These are phyloP conservation scores for Bathynomus jamesi DNA, from an alignment of 1,140 invertebrate genomes.

Conservation along the genomic window DNA sequence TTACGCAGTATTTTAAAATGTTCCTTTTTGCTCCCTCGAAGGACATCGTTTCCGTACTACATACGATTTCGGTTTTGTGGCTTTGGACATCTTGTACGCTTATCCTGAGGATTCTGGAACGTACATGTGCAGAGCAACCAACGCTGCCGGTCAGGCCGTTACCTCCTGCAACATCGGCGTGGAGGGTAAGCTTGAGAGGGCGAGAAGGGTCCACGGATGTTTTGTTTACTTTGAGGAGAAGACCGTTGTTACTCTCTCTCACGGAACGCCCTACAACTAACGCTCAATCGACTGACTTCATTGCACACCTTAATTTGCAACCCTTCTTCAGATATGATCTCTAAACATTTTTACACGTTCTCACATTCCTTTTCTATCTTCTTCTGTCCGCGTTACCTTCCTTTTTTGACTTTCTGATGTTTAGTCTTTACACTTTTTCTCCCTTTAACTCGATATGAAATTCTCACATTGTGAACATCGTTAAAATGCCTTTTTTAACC, in stretches of 20 bases:
- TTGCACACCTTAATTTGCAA: not conserved
- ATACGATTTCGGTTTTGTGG: conserved; percentile 57
- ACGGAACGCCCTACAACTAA: conserved; percentile 35
- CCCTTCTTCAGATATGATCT: not conserved
- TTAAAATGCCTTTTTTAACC: too few relatives aligned
- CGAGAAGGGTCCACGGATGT: conserved; percentile 33
- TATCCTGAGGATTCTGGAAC: conserved; percentile 46
- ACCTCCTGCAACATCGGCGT: conserved; percentile 79
- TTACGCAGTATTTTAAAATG: too few relatives aligned
- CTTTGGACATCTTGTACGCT: conserved; percentile 50
- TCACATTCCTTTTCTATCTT: not conserved
- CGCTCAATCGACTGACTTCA: not conserved
- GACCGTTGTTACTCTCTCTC: conserved; percentile 19
- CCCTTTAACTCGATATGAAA: too few relatives aligned
- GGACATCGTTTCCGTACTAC: conserved; percentile 53
- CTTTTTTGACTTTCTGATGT: not conserved
- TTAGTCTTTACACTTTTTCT: too few relatives aligned
- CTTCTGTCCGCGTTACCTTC: not conserved
- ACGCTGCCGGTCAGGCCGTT: conserved; percentile 52
- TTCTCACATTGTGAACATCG: too few relatives aligned
- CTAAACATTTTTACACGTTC: not conserved
- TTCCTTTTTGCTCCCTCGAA: conserved; percentile 42
- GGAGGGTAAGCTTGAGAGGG: conserved; percentile 53
- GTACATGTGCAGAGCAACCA: conserved; percentile 46
- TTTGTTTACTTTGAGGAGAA: conserved; percentile 32